Conservation (phyloP, 2,797 vertebrate genomes). For the Podarcis siculus region DNA sequence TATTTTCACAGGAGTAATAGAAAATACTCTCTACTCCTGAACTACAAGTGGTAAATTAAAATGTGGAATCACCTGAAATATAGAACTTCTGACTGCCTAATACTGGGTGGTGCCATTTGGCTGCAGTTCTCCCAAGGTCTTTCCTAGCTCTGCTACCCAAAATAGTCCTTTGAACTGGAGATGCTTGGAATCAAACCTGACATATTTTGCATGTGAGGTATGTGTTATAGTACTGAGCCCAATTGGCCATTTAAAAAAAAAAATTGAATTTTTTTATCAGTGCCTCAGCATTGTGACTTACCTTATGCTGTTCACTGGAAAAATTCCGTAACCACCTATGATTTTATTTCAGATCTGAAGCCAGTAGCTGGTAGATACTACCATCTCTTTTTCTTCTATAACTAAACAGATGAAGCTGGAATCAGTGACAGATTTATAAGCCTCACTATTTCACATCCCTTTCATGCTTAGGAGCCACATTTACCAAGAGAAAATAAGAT, state of each 20-base stretch:
- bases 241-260: constrained; percentile 47
- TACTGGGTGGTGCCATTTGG: not conserved
- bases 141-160: not conserved
- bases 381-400: constrained; percentile 9
- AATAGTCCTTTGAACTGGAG: not conserved
- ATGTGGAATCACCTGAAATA: not conserved
- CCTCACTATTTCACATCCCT: constrained; percentile 10
- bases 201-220: constrained; percentile 92
- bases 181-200: not conserved
- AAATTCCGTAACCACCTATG: not conserved
- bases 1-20: not conserved
- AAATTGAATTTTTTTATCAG: too few relatives aligned
- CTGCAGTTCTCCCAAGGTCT: not conserved
- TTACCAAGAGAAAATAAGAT: constrained; percentile 22
- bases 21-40: not conserved
- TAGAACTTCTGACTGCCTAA: not conserved
- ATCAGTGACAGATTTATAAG: constrained; percentile 14
- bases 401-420: not conserved
- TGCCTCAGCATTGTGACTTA: too few relatives aligned
- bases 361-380: not conserved
- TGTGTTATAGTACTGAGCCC: not conserved
- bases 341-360: constrained; percentile 3
- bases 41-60: not conserved
- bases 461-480: constrained; percentile 15
- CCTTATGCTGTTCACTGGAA: not conserved